Conservation (phyloP, 2,888 invertebrate species). For the Scaptomyza polygonia region DNA sequence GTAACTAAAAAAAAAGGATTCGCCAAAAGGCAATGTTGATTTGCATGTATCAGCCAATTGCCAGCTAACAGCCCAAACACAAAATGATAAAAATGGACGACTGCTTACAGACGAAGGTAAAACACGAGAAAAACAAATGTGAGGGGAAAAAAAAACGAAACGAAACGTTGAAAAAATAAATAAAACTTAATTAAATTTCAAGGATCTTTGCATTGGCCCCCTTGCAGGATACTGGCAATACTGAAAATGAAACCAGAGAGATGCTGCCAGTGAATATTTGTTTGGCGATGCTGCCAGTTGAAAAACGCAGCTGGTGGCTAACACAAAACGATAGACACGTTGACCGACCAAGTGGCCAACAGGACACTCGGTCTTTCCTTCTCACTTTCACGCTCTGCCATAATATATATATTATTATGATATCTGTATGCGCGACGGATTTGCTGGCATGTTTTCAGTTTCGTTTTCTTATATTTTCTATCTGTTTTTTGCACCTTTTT, state of each 20-base stretch:
- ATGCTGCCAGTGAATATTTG: constrained; percentile 6
- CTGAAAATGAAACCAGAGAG: constrained; percentile 12
- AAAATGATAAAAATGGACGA: constrained; percentile 32
- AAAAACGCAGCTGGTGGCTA: constrained; percentile 45
- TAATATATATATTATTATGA: constrained; percentile 57
- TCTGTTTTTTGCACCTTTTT: background rate
- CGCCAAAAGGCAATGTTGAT: constrained; percentile 30
- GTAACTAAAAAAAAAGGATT: background rate
- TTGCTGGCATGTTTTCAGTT: constrained; percentile 47
- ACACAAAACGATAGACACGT: constrained; percentile 19
- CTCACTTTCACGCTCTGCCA: constrained; percentile 3
- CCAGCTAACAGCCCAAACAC: constrained; percentile 38
- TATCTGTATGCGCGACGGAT: constrained; percentile 56
- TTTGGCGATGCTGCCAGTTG: constrained; percentile 4
- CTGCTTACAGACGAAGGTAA: constrained; percentile 2
- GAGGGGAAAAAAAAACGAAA: constrained; percentile 4
- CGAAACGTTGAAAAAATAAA: constrained; percentile 16
- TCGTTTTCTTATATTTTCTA: constrained; percentile 36
- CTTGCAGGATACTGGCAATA: constrained; percentile 38
- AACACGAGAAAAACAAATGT: constrained; percentile 14
- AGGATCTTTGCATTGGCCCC: constrained; percentile 67
- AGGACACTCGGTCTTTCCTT: constrained; percentile 15
- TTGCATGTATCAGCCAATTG: constrained; percentile 33
- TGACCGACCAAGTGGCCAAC: constrained; percentile 44
- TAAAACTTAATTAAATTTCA: constrained; percentile 64